Evolutionary conservation across 2,888 invertebrate genomes (phyloP), one percentile per base, ranked within the genome.

Genomic region (Piscicola geometra): DNA sequence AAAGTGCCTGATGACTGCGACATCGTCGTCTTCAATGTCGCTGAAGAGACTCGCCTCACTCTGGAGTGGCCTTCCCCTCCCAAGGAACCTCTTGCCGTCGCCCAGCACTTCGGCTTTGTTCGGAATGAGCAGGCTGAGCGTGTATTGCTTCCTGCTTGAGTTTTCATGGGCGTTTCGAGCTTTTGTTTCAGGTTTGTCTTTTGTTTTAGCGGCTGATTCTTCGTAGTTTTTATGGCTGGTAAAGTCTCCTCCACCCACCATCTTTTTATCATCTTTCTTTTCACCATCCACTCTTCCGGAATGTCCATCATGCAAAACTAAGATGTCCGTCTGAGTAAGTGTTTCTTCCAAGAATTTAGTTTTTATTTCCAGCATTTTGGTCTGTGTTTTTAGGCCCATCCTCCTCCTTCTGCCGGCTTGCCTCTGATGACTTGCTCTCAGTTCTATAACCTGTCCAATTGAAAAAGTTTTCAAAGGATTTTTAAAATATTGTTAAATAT

Each of bases 21-120:
- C 25, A n/a, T 56, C 60, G 25, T 56, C 60, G 12, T 56, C 25
- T 21, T 56, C 60, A n/a, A 56, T 56, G 60, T 56, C 60, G 25
- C 60, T 56, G 60, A 56, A 56, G n/a, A 56, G 60, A 56, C 60
- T 56, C 21, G 60, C 25, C 60, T 56, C 25, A 25, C 60, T 56
- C 25, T 56, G 15, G 15, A 25, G 3, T 5, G 3, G 3, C 25
- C 25, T 25, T 5, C n/a, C 60, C 5, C 3, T 21, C 25, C 60
- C 60, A 5, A 56, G n/a, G 21, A 56, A 56, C 25, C 25, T 56
- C 3, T 5, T 21, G 9, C 15, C 60, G 25, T 56, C 60, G 9
- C 60, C 60, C 25, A 56, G n/a, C 60, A 56, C 60, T 21, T 56
- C 60, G 3, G 3, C n/a, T 21, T 56, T 56, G 60, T 56, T 21